Conservation (phyloP, 2,797 vertebrate species). For the Gallirallus australis region DNA sequence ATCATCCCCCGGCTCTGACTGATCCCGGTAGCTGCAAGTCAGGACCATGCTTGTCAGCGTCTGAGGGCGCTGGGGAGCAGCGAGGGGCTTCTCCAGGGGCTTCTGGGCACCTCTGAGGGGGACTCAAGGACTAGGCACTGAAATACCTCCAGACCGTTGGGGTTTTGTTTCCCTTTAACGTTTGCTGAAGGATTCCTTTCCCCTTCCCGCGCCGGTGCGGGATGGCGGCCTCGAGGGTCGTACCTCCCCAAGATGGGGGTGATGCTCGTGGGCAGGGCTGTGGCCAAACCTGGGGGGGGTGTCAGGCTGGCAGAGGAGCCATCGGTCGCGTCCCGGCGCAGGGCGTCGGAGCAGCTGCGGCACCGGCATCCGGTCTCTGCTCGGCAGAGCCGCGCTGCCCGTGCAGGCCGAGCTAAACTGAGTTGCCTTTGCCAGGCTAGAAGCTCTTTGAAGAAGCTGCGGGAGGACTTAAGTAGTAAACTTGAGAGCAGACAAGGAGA, state of each 20-base stretch:
- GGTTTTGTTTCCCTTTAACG: neutral
- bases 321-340: accelerated
- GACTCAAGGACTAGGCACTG: neutral
- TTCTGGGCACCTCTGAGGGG: neutral
- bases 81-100: neutral
- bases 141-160: neutral
- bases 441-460: conserved; percentile 76
- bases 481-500: conserved; percentile 64
- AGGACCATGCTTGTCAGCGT: neutral
- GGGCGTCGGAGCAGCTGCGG: neutral
- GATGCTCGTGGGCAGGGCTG: neutral
- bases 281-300: neutral
- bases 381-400: neutral
- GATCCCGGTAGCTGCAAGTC: neutral
- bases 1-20: neutral
- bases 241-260: neutral
- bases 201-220: neutral
- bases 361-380: neutral
- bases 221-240: neutral
- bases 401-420: conserved; percentile 10
- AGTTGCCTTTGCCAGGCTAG: conserved; percentile 71
- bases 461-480: conserved; percentile 77
- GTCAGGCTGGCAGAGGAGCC: neutral
- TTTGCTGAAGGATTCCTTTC: too few relatives aligned
- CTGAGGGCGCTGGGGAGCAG: neutral